Evolutionary conservation across 2,888 invertebrate species (phyloP), one percentile per base, ranked within the genome.

Genomic region (Tridacna crocea): DNA sequence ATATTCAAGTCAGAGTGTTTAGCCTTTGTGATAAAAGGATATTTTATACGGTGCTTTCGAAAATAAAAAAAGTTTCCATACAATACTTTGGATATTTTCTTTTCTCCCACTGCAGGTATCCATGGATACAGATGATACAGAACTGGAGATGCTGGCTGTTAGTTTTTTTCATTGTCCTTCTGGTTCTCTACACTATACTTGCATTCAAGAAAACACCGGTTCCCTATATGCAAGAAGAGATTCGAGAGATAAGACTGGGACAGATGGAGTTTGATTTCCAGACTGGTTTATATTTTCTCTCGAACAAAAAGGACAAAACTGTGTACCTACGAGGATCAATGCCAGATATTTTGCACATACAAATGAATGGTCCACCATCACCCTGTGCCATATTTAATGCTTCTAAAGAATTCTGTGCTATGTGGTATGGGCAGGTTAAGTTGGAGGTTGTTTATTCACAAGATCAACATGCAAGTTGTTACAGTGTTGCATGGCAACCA

Each of bases 191-290:
- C 79, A 79, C 78, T 4, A 48, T 82, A 6, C 70, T 77, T 1
- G 81, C 88, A 2, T 80, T 87, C 13, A 83, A 78, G 60, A 82
- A 75, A 15, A 83, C 72, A 60, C 85, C 87, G 22, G 70, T 82
- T 10, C 80, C 86, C 27, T 81, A 83, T 46, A 72, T 88, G 46
- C 84, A 85, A 19, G 77, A 82, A 26, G 85, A 83, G n/a, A 85
- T 89, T 10, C 78, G 83, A 58, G 84, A 87, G 24, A 75, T 84
- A 8, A 60, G 60, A 70, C 63, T 88, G 0, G 88, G 88, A 27
- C 80, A 87, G 26, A 81, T 89, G 24, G 83, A 86, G 13, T 88
- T 87, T 87, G 89, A 89, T 65, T 89, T 89, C 61, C 85, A 84
- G n/a, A 89, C 88, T 19, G 88, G 89, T 27, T 76, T 89, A 27